Percentiles rank a stretch among this genome's conserved stretches.
Evolutionary conservation across 1,140 invertebrate genomes (phyloP).

Genomic region (Tetragonula clypearis): DNA sequence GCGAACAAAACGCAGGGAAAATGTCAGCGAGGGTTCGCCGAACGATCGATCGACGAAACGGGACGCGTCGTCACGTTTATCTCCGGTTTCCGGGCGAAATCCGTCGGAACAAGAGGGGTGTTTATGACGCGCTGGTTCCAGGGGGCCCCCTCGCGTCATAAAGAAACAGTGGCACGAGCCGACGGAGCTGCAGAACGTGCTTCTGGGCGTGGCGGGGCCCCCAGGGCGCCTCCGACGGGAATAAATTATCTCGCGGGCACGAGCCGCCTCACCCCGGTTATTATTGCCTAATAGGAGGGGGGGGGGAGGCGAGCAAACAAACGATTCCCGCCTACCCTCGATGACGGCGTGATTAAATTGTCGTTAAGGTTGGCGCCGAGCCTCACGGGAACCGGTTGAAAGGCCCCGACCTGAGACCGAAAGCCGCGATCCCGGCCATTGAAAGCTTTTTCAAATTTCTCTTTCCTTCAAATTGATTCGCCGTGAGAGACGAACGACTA

Average conservation of each 20-base stretch:
- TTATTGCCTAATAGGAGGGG: conserved; percentile 77
- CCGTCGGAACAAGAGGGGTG: conserved; percentile 65
- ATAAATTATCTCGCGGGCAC: conserved; percentile 76
- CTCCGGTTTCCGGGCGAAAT: conserved; percentile 13
- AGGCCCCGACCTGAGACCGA: neutral
- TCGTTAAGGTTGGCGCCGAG: conserved; percentile 53
- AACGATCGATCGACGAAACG: too few species aligned
- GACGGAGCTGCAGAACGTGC: conserved; percentile 54
- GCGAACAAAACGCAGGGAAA: too few species aligned
- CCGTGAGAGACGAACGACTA: neutral
- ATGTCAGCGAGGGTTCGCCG: too few species aligned
- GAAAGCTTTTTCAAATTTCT: neutral
- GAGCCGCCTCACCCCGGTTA: conserved; percentile 72
- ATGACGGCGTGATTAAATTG: conserved; percentile 74
- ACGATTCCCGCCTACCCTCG: conserved; percentile 76
- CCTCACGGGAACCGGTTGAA: conserved; percentile 32
- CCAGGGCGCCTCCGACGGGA: conserved; percentile 76
- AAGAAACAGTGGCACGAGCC: conserved; percentile 74
- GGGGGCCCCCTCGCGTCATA: conserved; percentile 75
- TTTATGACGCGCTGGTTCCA: conserved; percentile 78
- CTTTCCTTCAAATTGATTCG: neutral
- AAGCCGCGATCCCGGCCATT: neutral
- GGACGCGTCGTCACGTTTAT: neutral
- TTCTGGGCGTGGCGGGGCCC: conserved; percentile 78
- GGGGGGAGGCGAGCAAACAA: conserved; percentile 70